Evolutionary conservation across 1,140 invertebrate genomes (phyloP), one percentile per base, ranked within the genome.

Genomic region (Caenorhabditis latens): DNA sequence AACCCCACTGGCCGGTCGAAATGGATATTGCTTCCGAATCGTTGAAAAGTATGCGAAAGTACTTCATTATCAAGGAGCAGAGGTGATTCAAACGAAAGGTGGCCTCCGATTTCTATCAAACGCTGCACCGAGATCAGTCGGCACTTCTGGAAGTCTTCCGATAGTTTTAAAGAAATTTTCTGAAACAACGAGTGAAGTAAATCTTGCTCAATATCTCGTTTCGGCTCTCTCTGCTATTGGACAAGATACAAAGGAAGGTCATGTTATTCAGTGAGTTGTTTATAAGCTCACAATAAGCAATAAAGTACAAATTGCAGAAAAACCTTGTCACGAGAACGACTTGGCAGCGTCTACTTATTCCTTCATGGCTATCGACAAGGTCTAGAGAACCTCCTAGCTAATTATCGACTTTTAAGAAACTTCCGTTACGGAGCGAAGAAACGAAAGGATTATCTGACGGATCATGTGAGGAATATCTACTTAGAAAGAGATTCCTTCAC

Each of bases 1-100:
- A 3, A 32, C 11, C 11, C 43, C 71, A 24, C n/a, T 79, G 0
- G 16, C 71, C 24, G 71, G 46, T 19, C 53, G 14, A 79, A 14
- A 50, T 11, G 71, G 71, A 24, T 79, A 50, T 50, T 79, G 46
- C 9, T 79, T 53, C 24, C 71, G 71, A 9, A 79, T 79, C 21
- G 46, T 53, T 13, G 71, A 79, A 14, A 79, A 79, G 9, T 79
- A 50, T 24, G 46, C 46, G 13, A 16, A 24, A 79, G 46, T 11
- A 7, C n/a, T 79, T 13, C 19, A 32, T 13, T 53, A 19, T 9
- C 43, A 50, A 21, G 71, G 71, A 21, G 16, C 40, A 1, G 71
- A 79, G 46, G 65, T 11, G 2, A n/a, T 50, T 24, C 46, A 79
- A 50, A 48, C 43, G 53, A 24, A 50, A 24, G 71, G 71, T 19